Conservation (phyloP, 1,140 invertebrate species). For the Bombus turneri region DNA sequence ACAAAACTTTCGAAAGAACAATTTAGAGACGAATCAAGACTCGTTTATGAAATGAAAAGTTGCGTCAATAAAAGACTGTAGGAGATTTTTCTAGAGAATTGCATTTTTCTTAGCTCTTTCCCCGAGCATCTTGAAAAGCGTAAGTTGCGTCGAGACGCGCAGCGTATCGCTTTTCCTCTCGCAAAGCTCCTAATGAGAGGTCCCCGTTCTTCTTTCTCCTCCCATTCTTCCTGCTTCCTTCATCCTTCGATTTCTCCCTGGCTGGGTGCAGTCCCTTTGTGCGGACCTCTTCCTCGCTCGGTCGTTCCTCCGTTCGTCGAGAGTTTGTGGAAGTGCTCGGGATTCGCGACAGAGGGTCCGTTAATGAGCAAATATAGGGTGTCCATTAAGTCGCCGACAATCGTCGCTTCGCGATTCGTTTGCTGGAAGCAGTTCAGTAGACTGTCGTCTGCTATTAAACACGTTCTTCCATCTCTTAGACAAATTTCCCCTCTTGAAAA, state of each 20-base stretch:
- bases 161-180: constrained; percentile 69
- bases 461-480: constrained; percentile 31
- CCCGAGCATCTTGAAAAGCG: constrained; percentile 52
- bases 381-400: constrained; percentile 74
- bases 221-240: constrained; percentile 51
- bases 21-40: neutral
- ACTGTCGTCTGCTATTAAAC: neutral
- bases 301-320: constrained; percentile 59
- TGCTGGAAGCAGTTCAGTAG: neutral
- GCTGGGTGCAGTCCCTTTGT: constrained; percentile 54
- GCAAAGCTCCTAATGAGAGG: constrained; percentile 62
- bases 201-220: constrained; percentile 39
- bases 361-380: constrained; percentile 78
- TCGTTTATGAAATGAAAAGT: neutral
- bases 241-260: constrained; percentile 63
- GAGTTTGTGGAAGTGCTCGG: constrained; percentile 69
- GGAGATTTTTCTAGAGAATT: neutral
- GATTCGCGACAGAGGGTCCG: constrained; percentile 76
- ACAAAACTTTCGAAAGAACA: neutral
- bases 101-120: neutral
- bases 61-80: neutral
- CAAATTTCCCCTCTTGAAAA: constrained; percentile 10
- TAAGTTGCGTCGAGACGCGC: constrained; percentile 66
- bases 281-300: constrained; percentile 45
- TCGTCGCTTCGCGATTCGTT: constrained; percentile 52